Conservation (phyloP, 2,888 invertebrate genomes). For the Blastobasis adustella region DNA sequence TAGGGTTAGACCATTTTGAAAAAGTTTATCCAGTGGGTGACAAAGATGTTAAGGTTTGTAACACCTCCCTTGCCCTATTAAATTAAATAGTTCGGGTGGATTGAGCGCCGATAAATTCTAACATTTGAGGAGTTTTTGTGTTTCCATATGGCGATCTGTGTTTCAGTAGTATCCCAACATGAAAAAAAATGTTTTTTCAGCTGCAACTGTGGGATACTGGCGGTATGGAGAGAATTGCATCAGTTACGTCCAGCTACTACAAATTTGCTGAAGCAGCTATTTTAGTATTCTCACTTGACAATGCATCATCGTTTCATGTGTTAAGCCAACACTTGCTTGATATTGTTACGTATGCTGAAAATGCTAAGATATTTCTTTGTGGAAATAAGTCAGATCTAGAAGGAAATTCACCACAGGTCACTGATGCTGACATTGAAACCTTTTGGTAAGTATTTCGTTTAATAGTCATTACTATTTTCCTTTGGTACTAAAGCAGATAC, state of each 20-base stretch:
- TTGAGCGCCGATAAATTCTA: not conserved
- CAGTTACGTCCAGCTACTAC: slow-evolving; percentile 95
- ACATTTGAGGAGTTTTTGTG: slow-evolving; percentile 4
- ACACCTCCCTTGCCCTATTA: slow-evolving; percentile 1
- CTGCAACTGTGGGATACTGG: slow-evolving; percentile 97
- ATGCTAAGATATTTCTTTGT: slow-evolving; percentile 95
- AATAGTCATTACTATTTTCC: not conserved
- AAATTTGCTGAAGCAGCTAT: slow-evolving; percentile 97
- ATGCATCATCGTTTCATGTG: slow-evolving; percentile 93
- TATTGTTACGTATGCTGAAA: slow-evolving; percentile 94
- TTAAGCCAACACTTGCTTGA: slow-evolving; percentile 94
- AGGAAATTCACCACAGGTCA: slow-evolving; percentile 83
- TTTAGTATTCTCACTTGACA: slow-evolving; percentile 92
- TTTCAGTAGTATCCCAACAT: no score
- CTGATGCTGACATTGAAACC: slow-evolving; percentile 90
- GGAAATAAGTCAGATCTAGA: slow-evolving; percentile 93
- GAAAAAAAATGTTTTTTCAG: no score
- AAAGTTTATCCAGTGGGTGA: slow-evolving; percentile 85
- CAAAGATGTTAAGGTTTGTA: slow-evolving; percentile 83
- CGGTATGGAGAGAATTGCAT: slow-evolving; percentile 96
- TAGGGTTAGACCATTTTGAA: slow-evolving; percentile 93
- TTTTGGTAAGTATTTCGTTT: slow-evolving; percentile 78
- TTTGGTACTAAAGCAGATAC: not conserved
- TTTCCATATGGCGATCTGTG: not conserved
- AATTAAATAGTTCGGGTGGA: slow-evolving; percentile 4